These are phyloP conservation scores for Apostichopus leukothele DNA, from an alignment of 53 echinoderm and acorn worm species.

Conservation along the genomic window DNA sequence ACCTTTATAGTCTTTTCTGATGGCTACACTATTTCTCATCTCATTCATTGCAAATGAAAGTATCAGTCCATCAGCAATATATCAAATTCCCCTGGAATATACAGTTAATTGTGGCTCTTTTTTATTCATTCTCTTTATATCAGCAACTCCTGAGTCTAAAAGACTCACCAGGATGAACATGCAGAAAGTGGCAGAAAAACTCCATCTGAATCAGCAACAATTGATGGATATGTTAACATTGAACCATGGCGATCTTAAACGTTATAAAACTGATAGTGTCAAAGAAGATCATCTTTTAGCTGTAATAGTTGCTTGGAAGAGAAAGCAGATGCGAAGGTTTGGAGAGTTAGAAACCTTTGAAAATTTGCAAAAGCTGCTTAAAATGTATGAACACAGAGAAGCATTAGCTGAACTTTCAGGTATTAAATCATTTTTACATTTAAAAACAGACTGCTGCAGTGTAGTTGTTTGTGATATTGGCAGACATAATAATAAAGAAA, in stretches of 20 bases:
- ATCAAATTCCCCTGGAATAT: no score
- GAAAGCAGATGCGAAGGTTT: neutral
- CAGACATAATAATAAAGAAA: no score
- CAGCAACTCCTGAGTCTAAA: no score
- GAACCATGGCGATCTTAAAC: neutral
- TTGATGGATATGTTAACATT: neutral
- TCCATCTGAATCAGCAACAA: neutral
- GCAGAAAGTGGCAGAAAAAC: neutral
- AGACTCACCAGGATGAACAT: neutral
- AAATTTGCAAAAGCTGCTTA: neutral
- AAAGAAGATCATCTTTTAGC: neutral
- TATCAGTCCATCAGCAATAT: no score
- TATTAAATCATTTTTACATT: neutral
- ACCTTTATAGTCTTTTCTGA: no score
- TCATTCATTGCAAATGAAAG: no score
- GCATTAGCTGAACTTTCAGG: neutral
- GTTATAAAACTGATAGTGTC: neutral
- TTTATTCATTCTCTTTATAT: no score
- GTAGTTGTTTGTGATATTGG: no score
- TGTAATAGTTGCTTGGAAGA: conserved; percentile 7
- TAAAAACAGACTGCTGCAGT: no score
- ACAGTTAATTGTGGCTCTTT: no score
- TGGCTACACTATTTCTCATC: no score
- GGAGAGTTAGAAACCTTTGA: neutral
- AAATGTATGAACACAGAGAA: neutral